Conservation (phyloP, 35 echinoderm and acorn worm species). For the Heliocidaris erythrogramma region DNA sequence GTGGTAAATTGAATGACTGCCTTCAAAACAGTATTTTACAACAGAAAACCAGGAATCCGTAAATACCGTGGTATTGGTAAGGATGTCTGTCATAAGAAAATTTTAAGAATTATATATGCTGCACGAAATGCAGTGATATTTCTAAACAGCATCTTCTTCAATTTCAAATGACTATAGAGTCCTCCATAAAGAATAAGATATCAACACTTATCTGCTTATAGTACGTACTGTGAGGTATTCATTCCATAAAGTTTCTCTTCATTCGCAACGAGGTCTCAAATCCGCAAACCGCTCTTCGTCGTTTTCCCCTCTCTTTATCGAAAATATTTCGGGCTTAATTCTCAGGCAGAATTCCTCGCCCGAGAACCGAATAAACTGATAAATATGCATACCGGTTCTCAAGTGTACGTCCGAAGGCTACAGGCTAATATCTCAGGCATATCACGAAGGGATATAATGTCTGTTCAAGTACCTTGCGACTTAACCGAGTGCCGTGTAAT, state of each 20-base stretch:
- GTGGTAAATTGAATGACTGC: too few species aligned
- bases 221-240: too few species aligned
- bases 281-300: background rate
- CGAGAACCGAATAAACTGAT: constrained; percentile 43
- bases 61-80: too few species aligned
- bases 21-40: too few species aligned
- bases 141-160: background rate
- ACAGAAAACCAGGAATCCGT: too few species aligned
- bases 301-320: background rate
- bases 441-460: constrained; percentile 42
- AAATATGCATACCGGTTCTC: constrained; percentile 45
- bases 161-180: background rate
- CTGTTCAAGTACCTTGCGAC: constrained; percentile 29
- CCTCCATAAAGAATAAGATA: background rate
- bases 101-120: background rate
- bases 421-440: background rate
- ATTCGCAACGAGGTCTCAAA: background rate
- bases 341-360: constrained; percentile 25
- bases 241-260: background rate
- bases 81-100: too few species aligned
- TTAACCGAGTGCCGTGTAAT: constrained; percentile 25
- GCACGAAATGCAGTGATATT: background rate
- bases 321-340: constrained; percentile 21
- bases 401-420: constrained; percentile 44
- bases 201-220: background rate